Evolutionary conservation across 53 echinoderm and acorn worm genomes (phyloP).

Genomic region (Hippasteria phrygiana): DNA sequence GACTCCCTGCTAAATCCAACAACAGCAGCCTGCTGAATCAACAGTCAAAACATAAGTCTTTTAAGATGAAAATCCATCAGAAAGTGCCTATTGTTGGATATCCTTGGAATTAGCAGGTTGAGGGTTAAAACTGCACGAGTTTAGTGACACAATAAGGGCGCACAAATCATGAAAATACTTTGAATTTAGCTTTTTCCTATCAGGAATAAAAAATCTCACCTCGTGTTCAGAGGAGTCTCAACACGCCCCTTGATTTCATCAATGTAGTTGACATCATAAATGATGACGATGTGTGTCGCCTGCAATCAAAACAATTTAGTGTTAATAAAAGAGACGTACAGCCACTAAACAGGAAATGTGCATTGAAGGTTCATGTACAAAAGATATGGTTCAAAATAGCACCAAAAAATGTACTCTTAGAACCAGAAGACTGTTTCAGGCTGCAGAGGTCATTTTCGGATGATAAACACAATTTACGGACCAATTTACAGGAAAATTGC

Average conservation of each 20-base stretch:
- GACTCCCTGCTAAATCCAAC: no score
- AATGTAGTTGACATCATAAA: conserved; percentile 46
- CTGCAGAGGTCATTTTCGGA: no score
- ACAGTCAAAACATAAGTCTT: neutral
- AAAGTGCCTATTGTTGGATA: neutral
- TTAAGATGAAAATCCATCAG: neutral
- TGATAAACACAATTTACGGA: neutral
- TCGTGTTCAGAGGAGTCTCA: conserved; percentile 7
- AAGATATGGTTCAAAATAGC: neutral
- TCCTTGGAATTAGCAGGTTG: neutral
- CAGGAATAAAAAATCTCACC: conserved; percentile 21
- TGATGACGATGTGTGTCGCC: conserved; percentile 52
- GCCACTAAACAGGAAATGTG: neutral
- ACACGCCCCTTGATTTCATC: conserved; percentile 15
- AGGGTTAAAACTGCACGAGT: neutral
- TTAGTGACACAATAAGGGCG: neutral
- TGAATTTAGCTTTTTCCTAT: neutral
- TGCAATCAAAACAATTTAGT: neutral
- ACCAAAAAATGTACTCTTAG: neutral
- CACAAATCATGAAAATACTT: no score
- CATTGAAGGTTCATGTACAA: neutral
- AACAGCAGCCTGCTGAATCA: neutral
- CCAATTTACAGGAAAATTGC: no score
- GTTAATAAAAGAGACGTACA: neutral
- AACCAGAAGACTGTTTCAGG: neutral